phyloP scores from a whole-genome alignment of 1,140 invertebrate genomes.

The Thaumatotibia leucotreta region DNA sequence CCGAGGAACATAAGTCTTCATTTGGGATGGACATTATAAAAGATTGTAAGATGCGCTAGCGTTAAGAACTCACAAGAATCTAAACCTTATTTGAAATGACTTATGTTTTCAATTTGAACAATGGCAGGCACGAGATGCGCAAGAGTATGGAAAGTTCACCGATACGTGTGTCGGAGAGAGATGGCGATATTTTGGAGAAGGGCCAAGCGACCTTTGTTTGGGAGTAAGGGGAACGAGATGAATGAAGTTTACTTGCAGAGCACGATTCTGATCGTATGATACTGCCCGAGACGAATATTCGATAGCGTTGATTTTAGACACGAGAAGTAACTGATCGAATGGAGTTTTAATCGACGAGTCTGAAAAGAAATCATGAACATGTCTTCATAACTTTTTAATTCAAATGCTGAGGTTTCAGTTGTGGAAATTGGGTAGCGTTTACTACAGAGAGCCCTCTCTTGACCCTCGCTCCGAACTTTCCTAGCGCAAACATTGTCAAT shows the following conservation, averaged over 20 bases:
- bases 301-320: not conserved
- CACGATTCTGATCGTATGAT: slow-evolving; percentile 9
- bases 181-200: slow-evolving; percentile 15
- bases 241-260: slow-evolving; percentile 24
- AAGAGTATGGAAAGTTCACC: slow-evolving; percentile 31
- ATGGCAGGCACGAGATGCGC: slow-evolving; percentile 24
- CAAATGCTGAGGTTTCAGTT: too few relatives aligned
- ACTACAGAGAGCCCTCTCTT: too few relatives aligned
- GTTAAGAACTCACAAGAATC: slow-evolving; percentile 15
- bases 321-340: not conserved
- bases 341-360: not conserved
- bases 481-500: too few relatives aligned
- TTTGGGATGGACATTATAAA: slow-evolving; percentile 11
- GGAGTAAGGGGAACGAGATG: slow-evolving; percentile 21
- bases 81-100: slow-evolving; percentile 19
- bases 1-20: not conserved
- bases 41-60: slow-evolving; percentile 28
- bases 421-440: too few relatives aligned
- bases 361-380: too few relatives aligned
- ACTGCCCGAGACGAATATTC: not conserved
- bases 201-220: slow-evolving; percentile 25
- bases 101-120: slow-evolving; percentile 28
- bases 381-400: too few relatives aligned
- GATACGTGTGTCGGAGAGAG: slow-evolving; percentile 18
- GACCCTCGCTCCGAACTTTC: too few relatives aligned